Percentiles rank a stretch among this genome's conserved stretches.
phyloP scores from a whole-genome alignment of 2,888 invertebrate species.

The Drosophila phalerata region DNA sequence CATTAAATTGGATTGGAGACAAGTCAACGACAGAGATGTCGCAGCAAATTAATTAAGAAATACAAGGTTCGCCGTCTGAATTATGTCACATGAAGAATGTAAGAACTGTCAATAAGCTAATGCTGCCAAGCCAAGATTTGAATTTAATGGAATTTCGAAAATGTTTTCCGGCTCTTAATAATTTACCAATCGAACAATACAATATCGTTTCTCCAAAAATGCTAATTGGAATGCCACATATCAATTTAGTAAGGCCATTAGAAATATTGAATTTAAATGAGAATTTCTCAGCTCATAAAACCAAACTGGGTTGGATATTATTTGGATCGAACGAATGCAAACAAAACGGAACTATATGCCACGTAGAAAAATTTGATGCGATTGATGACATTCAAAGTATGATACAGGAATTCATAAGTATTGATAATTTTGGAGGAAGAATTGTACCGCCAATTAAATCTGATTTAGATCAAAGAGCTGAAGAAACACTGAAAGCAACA shows the following conservation, averaged over 20 bases:
- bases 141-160: no score
- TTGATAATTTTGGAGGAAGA: background rate
- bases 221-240: no score
- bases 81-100: no score
- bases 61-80: no score
- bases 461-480: background rate
- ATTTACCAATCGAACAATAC: no score
- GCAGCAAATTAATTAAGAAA: no score
- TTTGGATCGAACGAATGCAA: conserved; percentile 3
- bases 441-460: background rate
- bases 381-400: background rate
- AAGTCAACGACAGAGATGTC: no score
- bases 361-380: no score
- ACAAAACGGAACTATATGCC: background rate
- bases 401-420: background rate
- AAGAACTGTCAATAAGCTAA: no score
- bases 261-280: no score
- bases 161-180: no score
- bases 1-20: no score
- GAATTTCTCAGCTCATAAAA: background rate
- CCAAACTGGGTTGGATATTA: background rate
- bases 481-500: background rate
- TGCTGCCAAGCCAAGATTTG: background rate
- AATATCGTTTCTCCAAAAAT: background rate
- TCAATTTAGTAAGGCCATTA: background rate